Evolutionary conservation across 2,888 invertebrate species (phyloP).

Genomic region (Eupelmus urozonus): DNA sequence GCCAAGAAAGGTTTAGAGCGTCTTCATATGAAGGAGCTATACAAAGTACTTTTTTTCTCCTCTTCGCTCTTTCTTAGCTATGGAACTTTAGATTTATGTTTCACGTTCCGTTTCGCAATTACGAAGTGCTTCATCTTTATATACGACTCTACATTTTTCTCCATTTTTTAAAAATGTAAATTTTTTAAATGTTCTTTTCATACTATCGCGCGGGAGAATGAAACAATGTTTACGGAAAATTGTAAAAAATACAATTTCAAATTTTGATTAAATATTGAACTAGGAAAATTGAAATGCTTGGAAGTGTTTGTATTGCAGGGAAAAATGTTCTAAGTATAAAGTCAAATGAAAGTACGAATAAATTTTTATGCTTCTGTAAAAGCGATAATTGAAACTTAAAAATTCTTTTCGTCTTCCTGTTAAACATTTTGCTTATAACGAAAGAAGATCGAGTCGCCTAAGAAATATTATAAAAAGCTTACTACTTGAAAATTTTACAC

Average conservation of each 20-base stretch:
- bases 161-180: neutral
- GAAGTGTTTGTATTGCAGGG: neutral
- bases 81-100: constrained; percentile 13
- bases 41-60: constrained; percentile 18
- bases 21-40: neutral
- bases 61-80: constrained; percentile 12
- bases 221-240: neutral
- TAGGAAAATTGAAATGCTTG: neutral
- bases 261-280: constrained; percentile 7
- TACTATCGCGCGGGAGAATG: neutral
- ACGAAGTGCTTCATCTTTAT: constrained; percentile 14
- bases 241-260: neutral
- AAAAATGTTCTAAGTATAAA: no score
- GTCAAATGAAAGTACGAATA: no score
- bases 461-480: no score
- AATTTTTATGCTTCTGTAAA: no score
- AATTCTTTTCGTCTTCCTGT: no score
- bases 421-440: neutral
- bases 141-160: neutral
- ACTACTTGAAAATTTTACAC: no score
- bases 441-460: neutral
- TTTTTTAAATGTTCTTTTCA: neutral
- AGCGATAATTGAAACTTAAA: no score
- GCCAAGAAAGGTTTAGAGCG: neutral
- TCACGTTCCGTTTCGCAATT: constrained; percentile 22